A percentile compares a stretch with the other conserved stretches of the same genome.
Evolutionary conservation across 2,797 vertebrate genomes (phyloP).

Genomic region (Smutsia gigantea): DNA sequence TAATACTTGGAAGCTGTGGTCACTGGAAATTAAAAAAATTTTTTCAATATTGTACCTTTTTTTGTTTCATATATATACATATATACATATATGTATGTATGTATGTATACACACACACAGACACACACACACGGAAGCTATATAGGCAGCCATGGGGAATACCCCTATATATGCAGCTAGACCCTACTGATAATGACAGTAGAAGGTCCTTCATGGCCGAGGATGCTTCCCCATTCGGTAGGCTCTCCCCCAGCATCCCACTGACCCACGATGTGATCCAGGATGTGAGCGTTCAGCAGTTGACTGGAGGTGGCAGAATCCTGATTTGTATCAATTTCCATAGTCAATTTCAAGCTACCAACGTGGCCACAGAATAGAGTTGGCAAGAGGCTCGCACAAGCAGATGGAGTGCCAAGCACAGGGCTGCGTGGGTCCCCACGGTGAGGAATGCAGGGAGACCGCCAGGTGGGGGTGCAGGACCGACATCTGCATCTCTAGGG

Average conservation of each 20-base stretch:
- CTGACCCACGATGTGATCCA: background rate
- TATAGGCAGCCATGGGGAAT: background rate
- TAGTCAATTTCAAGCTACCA: background rate
- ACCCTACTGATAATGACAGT: background rate
- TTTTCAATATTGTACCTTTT: background rate
- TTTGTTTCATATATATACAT: background rate
- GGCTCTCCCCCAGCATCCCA: background rate
- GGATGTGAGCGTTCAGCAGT: background rate
- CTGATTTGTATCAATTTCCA: background rate
- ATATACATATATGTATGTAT: no score
- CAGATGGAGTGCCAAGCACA: fast-evolving
- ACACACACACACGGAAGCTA: background rate
- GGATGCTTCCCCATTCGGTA: background rate
- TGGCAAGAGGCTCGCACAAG: background rate
- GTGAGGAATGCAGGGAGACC: background rate
- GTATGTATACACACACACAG: no score
- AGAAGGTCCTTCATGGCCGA: background rate
- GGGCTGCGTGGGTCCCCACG: background rate
- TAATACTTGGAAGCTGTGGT: background rate
- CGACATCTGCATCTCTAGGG: background rate
- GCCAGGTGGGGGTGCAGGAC: no score
- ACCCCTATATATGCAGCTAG: background rate
- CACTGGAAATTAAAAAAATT: background rate
- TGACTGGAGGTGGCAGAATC: background rate
- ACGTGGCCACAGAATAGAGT: background rate